These are phyloP conservation scores for Ceratothoa steindachneri DNA, from an alignment of 2,888 invertebrate genomes.

Conservation along the genomic window DNA sequence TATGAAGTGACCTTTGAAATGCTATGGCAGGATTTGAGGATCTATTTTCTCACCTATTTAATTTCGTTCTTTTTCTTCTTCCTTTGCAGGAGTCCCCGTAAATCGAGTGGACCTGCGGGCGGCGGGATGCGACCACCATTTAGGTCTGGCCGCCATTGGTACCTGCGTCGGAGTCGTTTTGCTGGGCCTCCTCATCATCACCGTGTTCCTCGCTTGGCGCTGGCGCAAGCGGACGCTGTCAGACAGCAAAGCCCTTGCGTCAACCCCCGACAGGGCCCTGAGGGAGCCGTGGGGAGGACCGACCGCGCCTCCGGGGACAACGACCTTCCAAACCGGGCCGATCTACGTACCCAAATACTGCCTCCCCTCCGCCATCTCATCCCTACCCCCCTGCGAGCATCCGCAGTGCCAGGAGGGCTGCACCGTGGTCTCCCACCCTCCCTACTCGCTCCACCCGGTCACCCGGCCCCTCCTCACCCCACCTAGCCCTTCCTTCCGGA, in stretches of 20 bases:
- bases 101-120: slow-evolving; percentile 22
- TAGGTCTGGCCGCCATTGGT: slow-evolving; percentile 19
- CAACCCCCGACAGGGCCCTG: background rate
- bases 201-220: slow-evolving; percentile 28
- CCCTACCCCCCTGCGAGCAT: background rate
- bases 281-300: background rate
- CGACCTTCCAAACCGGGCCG: background rate
- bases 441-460: background rate
- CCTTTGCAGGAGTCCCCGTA: slow-evolving; percentile 32
- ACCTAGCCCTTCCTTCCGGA: background rate
- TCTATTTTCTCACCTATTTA: no score
- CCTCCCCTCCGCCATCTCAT: background rate
- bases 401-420: background rate
- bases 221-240: background rate
- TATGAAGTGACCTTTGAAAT: no score
- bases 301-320: background rate
- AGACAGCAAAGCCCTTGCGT: background rate
- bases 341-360: background rate
- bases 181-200: slow-evolving; percentile 25
- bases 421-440: background rate
- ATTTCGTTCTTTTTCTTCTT: no score
- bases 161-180: slow-evolving; percentile 32
- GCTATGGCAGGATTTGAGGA: no score
- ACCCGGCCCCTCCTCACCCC: background rate
- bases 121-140: slow-evolving; percentile 22